Percentiles rank a stretch among this genome's conserved stretches.
Conservation (phyloP, 2,888 invertebrate genomes). For the Rhaphigaster nebulosa region DNA sequence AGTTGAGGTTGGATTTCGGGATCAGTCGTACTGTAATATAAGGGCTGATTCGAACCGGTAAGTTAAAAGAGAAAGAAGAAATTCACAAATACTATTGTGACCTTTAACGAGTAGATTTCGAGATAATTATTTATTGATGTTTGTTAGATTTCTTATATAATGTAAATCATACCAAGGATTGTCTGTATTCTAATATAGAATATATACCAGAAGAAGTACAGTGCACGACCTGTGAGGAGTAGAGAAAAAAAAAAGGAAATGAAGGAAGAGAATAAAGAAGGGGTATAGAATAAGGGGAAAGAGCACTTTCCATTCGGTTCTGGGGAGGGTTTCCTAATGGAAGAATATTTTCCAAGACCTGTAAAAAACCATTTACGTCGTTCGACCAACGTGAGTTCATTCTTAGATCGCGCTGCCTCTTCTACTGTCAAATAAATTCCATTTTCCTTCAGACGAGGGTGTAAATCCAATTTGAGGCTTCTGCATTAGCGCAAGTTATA, state of each 20-base stretch:
- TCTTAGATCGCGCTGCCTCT: slow-evolving; percentile 33
- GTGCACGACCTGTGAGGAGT: neutral
- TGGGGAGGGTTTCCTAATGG: neutral
- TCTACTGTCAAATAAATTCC: slow-evolving; percentile 26
- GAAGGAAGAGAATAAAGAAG: slow-evolving; percentile 8
- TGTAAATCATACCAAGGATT: too few species aligned
- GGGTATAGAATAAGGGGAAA: neutral
- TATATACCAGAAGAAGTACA: too few species aligned
- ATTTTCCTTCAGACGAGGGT: neutral
- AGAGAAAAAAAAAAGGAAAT: neutral
- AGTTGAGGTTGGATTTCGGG: too few species aligned
- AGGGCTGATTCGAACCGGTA: too few species aligned
- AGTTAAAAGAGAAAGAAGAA: too few species aligned
- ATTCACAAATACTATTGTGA: too few species aligned
- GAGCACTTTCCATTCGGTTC: slow-evolving; percentile 17
- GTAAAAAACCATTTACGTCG: slow-evolving; percentile 29
- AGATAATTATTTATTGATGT: too few species aligned
- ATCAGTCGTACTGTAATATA: too few species aligned
- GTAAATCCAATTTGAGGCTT: slow-evolving; percentile 1
- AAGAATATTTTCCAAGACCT: slow-evolving; percentile 30
- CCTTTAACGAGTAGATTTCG: too few species aligned
- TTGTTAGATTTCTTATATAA: too few species aligned
- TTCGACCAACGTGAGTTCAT: slow-evolving; percentile 28
- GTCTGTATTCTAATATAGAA: too few species aligned
- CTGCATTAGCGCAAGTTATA: neutral